Evolutionary conservation across 2,797 vertebrate genomes (phyloP).

Genomic region (Staurois parvus): DNA sequence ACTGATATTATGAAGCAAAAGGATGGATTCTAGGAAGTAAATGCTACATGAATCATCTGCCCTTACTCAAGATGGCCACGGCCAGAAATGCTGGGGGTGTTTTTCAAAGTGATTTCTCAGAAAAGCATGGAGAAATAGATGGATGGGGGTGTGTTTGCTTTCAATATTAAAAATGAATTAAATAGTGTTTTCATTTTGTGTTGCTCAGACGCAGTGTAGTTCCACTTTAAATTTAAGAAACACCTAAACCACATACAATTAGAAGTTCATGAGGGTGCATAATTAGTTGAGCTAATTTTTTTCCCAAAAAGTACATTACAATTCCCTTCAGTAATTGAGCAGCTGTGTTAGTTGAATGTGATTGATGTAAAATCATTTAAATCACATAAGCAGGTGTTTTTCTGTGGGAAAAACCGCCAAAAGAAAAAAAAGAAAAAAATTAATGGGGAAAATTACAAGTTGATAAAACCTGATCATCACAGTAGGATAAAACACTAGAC

Average conservation of each 20-base stretch:
- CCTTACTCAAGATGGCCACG: too few species aligned
- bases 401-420: conserved; percentile 8
- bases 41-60: too few species aligned
- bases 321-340: conserved; percentile 38
- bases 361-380: conserved; percentile 54
- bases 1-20: too few species aligned
- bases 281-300: neutral
- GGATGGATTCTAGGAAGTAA: too few species aligned
- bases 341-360: conserved; percentile 37
- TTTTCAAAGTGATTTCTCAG: too few species aligned
- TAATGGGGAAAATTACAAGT: conserved; percentile 21
- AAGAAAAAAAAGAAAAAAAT: conserved; percentile 6
- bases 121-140: too few species aligned
- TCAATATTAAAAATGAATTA: too few species aligned
- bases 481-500: neutral
- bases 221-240: neutral
- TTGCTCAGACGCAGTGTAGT: too few species aligned
- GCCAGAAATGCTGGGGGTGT: too few species aligned
- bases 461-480: conserved; percentile 3
- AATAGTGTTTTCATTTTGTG: too few species aligned
- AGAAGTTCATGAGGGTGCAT: neutral
- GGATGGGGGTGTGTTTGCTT: too few species aligned
- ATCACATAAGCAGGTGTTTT: conserved; percentile 47
- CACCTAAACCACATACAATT: neutral
- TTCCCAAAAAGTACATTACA: conserved; percentile 22